Evolutionary conservation across 2,113 vertebrate genomes (phyloP).

Genomic region (Melanerpes formicivorus): DNA sequence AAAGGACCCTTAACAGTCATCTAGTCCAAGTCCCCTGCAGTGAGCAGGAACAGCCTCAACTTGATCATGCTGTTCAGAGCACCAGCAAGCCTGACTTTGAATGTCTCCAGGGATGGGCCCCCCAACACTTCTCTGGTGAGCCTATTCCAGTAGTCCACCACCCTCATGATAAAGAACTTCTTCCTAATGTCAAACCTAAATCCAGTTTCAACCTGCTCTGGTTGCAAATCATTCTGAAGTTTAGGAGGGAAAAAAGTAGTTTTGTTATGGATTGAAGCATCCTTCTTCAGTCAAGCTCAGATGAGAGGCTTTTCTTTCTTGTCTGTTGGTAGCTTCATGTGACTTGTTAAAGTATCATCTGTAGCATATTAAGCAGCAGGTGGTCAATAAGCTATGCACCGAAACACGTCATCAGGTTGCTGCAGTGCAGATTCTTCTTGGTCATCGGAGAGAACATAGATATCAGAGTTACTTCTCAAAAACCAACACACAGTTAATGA

Average conservation of each 20-base stretch:
- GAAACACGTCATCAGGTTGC: background rate
- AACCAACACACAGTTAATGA: background rate
- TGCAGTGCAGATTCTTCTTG: slow-evolving; percentile 20
- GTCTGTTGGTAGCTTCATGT: background rate
- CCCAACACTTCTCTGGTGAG: too few relatives aligned
- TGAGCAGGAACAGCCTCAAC: too few relatives aligned
- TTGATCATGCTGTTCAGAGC: too few relatives aligned
- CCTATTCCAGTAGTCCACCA: too few relatives aligned
- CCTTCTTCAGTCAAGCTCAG: background rate
- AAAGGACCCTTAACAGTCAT: too few relatives aligned
- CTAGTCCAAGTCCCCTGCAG: too few relatives aligned
- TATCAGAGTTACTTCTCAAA: slow-evolving; percentile 1
- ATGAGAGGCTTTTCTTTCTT: background rate
- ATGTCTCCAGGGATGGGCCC: too few relatives aligned
- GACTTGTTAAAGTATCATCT: slow-evolving; percentile 7
- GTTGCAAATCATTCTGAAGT: background rate
- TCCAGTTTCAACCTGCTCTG: too few relatives aligned
- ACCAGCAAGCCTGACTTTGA: too few relatives aligned
- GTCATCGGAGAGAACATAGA: background rate
- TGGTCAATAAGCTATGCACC: slow-evolving; percentile 18
- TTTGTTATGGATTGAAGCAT: background rate
- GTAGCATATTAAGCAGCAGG: slow-evolving; percentile 33
- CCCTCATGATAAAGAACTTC: too few relatives aligned
- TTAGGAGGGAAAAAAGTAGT: background rate
- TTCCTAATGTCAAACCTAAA: too few relatives aligned